Evolutionary conservation across 2,797 vertebrate species (phyloP), one percentile per base, ranked within the genome.

Genomic region (Capromys pilorides): DNA sequence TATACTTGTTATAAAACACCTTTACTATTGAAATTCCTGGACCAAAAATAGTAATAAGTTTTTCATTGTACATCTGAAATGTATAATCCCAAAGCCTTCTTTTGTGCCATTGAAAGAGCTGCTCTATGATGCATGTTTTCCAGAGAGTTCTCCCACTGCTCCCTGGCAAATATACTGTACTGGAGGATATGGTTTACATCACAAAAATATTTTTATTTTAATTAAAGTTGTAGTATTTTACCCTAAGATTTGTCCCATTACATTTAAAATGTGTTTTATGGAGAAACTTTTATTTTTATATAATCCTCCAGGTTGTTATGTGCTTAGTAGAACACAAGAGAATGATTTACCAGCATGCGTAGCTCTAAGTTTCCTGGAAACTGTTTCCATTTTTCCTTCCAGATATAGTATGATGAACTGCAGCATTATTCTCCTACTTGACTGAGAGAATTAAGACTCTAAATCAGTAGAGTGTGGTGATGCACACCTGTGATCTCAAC

Each of bases 11-110:
- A 61, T 95, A 96, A 94, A 94, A 95, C 67, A 95, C 73, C 26
- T 77, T 90, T 88, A 90, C 57, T 91, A 80, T 93, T 95, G 73
- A 94, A 95, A 97, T 94, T 96, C 91, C 69, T 91, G 12, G 4
- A 71, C 71, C 33, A 82, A 93, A 91, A 95, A 93, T 94, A 94
- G 89, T 78, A 92, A 84, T 88, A 94, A 80, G 61, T 88, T 88
- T 85, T 66, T 92, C 82, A 83, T 62, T 94, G 13, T 83, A 62
- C 87, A 71, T 90, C 86, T 95, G 73, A 96, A 88, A 95, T 91
- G 33, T 73, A n/a, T 84, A 94, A 94, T 69, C 66, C 59, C 69
- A 8, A 62, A 59, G 86, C 45, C 59, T 51, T 79, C 45, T 54
- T 77, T 57, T 92, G 93, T 82, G 51, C 67, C 69, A 66, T 13